Conservation (phyloP, 1,140 invertebrate species). For the Drosophila yakuba region DNA sequence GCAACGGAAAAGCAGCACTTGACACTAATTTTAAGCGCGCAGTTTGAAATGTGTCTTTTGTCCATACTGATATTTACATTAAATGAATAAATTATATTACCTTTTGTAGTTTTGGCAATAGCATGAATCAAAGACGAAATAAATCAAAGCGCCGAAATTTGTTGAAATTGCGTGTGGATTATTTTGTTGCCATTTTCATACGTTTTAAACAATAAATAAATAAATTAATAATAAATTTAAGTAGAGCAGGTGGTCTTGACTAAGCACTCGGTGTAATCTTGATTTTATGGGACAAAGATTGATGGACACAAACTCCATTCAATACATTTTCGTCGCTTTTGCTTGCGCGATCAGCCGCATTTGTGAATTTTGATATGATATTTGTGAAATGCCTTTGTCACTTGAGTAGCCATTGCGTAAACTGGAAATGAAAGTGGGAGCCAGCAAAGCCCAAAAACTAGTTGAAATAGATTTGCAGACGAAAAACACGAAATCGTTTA, state of each 20-base stretch:
- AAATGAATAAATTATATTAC: background rate
- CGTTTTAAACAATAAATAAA: background rate
- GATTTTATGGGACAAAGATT: conserved; percentile 4
- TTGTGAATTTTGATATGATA: conserved; percentile 46
- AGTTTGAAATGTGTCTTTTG: background rate
- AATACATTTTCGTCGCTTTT: conserved; percentile 14
- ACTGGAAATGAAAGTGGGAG: conserved; percentile 53
- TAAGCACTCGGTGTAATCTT: conserved; percentile 13
- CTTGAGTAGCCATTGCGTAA: conserved; percentile 44
- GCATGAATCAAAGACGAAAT: background rate
- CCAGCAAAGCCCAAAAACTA: conserved; percentile 38
- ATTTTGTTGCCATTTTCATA: background rate
- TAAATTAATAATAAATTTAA: background rate
- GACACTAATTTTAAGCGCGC: background rate
- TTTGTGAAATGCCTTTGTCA: conserved; percentile 54
- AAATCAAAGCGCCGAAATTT: conserved; percentile 1
- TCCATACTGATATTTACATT: background rate
- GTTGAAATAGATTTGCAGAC: conserved; percentile 39
- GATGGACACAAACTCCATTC: conserved; percentile 19
- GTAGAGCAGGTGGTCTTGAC: conserved; percentile 15
- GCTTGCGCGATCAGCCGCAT: conserved; percentile 6
- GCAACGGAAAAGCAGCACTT: background rate
- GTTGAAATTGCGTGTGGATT: background rate
- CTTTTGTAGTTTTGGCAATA: background rate
- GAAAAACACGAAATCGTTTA: conserved; percentile 14